phyloP scores from a whole-genome alignment of 2,888 invertebrate species.

The Ophion slaviceki region DNA sequence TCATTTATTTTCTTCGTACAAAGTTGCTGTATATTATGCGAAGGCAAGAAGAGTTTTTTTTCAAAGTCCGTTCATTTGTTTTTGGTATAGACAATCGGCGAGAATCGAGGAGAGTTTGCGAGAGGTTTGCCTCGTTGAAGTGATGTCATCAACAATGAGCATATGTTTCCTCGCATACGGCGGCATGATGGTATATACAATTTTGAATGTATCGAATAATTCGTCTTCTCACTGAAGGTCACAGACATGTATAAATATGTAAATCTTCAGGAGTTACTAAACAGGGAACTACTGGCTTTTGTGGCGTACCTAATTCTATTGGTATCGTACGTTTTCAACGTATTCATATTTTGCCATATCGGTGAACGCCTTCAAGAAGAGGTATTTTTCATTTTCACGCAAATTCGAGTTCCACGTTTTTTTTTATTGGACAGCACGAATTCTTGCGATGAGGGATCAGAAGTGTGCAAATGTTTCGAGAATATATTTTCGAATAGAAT shows the following conservation, averaged over 20 bases:
- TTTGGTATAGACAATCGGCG: constrained; percentile 13
- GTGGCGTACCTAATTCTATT: constrained; percentile 42
- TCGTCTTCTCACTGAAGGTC: background rate
- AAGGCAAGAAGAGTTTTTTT: background rate
- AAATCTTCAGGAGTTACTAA: constrained; percentile 47
- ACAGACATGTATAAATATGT: background rate
- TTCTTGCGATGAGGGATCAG: background rate
- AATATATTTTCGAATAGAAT: background rate
- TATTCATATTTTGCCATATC: constrained; percentile 52
- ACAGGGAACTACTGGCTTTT: constrained; percentile 33
- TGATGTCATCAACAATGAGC: constrained; percentile 46
- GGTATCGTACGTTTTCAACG: constrained; percentile 36
- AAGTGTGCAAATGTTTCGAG: background rate
- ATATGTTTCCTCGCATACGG: constrained; percentile 59
- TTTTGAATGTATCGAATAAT: background rate
- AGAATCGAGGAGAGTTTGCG: constrained; percentile 44
- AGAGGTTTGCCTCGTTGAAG: constrained; percentile 55
- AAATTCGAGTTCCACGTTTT: background rate
- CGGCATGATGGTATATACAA: constrained; percentile 44
- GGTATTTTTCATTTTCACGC: constrained; percentile 63
- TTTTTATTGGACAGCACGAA: background rate
- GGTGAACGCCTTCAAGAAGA: constrained; percentile 74
- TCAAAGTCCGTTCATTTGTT: background rate
- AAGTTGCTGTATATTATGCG: background rate
- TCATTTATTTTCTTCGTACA: background rate